Evolutionary conservation across 2,113 vertebrate genomes (phyloP).

Genomic region (Clupea harengus): DNA sequence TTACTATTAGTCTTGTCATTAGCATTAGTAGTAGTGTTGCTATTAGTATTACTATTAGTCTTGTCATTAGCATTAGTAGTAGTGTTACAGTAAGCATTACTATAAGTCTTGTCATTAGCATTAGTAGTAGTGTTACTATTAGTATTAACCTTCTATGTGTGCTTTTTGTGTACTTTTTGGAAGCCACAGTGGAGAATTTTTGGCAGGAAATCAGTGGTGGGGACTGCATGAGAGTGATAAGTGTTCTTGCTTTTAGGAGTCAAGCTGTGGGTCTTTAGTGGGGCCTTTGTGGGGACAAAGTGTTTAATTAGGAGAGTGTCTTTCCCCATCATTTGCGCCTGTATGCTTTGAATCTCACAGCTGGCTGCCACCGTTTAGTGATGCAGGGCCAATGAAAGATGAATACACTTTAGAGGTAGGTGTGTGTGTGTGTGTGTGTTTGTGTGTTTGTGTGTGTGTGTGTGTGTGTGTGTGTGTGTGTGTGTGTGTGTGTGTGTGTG

Average conservation of each 20-base stretch:
- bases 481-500: not conserved
- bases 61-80: not conserved
- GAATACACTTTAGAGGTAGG: constrained; percentile 53
- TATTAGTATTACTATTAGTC: too few relatives aligned
- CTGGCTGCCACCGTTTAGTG: constrained; percentile 54
- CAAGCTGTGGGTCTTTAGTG: constrained; percentile 34
- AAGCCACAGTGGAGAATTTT: not conserved
- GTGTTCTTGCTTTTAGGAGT: constrained; percentile 25
- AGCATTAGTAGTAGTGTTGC: not conserved
- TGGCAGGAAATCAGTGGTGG: not conserved
- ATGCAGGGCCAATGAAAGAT: constrained; percentile 49
- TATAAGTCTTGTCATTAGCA: not conserved
- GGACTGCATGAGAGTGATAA: constrained; percentile 6
- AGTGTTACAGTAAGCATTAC: not conserved
- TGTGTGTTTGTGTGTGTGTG: not conserved
- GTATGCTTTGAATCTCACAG: constrained; percentile 57
- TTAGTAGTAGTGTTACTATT: not conserved
- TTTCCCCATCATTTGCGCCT: constrained; percentile 44
- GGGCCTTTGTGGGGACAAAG: constrained; percentile 57
- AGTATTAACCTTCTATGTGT: not conserved
- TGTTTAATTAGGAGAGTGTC: constrained; percentile 60
- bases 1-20: too few relatives aligned
- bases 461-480: constrained; percentile 14
- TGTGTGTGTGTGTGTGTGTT: constrained; percentile 13
- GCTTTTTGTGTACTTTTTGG: not conserved